These are phyloP conservation scores for Entomobrya proxima DNA, from an alignment of 2,888 invertebrate species.

Conservation along the genomic window DNA sequence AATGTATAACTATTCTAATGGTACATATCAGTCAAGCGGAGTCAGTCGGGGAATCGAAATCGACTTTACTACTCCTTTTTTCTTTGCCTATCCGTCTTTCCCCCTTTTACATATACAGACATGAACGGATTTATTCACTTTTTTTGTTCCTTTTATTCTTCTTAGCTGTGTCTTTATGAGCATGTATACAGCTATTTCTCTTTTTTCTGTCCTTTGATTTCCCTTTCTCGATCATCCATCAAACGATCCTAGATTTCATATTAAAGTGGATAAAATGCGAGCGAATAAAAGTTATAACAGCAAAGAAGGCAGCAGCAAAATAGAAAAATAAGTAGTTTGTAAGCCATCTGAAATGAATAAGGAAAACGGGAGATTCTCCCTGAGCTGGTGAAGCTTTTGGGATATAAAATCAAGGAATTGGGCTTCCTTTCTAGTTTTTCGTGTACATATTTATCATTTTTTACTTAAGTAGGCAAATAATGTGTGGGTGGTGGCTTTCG, in stretches of 20 bases:
- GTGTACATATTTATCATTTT: conserved; percentile 20
- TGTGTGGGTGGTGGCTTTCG: background rate
- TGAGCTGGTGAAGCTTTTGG: conserved; percentile 12
- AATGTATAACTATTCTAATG: background rate
- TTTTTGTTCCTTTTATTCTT: background rate
- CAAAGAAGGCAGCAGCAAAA: background rate
- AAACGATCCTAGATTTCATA: conserved; percentile 57
- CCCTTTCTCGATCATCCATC: conserved; percentile 54
- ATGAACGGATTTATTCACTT: conserved; percentile 37
- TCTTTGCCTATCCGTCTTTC: background rate
- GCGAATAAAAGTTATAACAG: background rate
- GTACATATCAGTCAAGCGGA: conserved; percentile 5
- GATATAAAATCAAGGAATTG: conserved; percentile 17
- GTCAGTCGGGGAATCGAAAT: conserved; percentile 18
- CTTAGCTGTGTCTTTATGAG: conserved; percentile 59
- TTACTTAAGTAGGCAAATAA: too few relatives aligned
- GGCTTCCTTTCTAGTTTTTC: conserved; percentile 13
- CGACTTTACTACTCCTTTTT: conserved; percentile 22
- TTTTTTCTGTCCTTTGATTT: conserved; percentile 27
- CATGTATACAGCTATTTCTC: conserved; percentile 32
- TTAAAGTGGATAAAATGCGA: conserved; percentile 1
- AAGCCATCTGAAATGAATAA: background rate
- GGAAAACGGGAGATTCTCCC: conserved; percentile 26
- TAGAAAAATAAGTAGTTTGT: background rate
- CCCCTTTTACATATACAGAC: background rate